These are phyloP conservation scores for Mimumesa dahlbomi DNA, from an alignment of 2,888 invertebrate species.

Conservation along the genomic window DNA sequence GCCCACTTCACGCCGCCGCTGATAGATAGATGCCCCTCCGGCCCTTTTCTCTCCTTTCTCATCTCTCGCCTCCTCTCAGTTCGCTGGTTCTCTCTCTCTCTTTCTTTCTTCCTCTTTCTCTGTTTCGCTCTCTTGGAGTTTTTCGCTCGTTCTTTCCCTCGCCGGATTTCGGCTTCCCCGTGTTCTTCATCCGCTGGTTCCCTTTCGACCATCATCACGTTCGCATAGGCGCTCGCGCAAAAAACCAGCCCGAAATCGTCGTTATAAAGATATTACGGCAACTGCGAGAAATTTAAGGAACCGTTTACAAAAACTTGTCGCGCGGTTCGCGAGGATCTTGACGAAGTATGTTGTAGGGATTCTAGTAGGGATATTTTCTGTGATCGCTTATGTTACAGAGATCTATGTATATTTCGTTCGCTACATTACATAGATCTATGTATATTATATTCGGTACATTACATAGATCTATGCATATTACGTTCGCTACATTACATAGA, in stretches of 20 bases:
- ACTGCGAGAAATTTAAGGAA: constrained; percentile 48
- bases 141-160: constrained; percentile 31
- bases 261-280: constrained; percentile 54
- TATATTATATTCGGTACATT: no score
- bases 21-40: constrained; percentile 80
- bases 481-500: no score
- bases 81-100: background rate
- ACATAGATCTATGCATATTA: no score
- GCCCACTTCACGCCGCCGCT: constrained; percentile 81
- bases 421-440: no score
- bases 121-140: constrained; percentile 29
- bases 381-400: no score
- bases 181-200: background rate
- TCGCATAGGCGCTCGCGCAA: constrained; percentile 35
- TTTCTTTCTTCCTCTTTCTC: background rate
- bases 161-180: constrained; percentile 1
- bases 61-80: constrained; percentile 21
- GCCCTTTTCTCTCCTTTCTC: constrained; percentile 63
- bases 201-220: constrained; percentile 23
- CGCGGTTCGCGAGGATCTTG: background rate
- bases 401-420: no score
- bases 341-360: no score
- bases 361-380: no score
- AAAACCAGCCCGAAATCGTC: constrained; percentile 42
- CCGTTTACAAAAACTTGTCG: constrained; percentile 39